A percentile compares a stretch with the other conserved stretches of the same genome.
phyloP scores from a whole-genome alignment of 2,797 vertebrate genomes.

The Oreochromis grahami region DNA sequence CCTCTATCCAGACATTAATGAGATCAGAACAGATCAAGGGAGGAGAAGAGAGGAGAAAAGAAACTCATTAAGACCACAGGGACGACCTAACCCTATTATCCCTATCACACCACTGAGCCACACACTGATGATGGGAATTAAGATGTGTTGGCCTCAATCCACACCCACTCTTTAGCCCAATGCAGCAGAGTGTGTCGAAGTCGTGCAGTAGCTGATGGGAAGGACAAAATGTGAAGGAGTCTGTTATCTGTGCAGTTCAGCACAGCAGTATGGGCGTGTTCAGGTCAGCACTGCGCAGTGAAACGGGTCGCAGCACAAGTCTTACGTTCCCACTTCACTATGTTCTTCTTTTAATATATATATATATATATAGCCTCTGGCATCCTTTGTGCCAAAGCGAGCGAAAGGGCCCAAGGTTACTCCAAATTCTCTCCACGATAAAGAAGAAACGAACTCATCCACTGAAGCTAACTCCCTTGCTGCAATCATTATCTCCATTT shows the following conservation, averaged over 20 bases:
- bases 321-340: conserved; percentile 19
- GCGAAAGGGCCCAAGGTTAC: conserved; percentile 32
- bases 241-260: conserved; percentile 53
- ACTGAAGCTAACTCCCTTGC: conserved; percentile 33
- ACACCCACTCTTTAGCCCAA: conserved; percentile 52
- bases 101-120: conserved; percentile 65
- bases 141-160: conserved; percentile 67
- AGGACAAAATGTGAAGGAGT: conserved; percentile 58
- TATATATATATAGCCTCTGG: conserved; percentile 11
- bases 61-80: conserved; percentile 73
- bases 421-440: conserved; percentile 8
- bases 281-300: conserved; percentile 35
- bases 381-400: conserved; percentile 11
- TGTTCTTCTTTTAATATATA: conserved; percentile 9
- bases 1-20: conserved; percentile 62
- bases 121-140: conserved; percentile 72
- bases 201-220: conserved; percentile 55
- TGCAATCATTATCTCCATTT: conserved; percentile 40
- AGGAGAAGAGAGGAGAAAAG: conserved; percentile 61
- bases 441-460: conserved; percentile 35
- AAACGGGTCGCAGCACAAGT: conserved; percentile 36
- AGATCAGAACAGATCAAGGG: conserved; percentile 64
- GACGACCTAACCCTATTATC: conserved; percentile 74
- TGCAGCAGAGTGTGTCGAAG: conserved; percentile 55
- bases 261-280: conserved; percentile 49